Evolutionary conservation across 2,888 invertebrate species (phyloP).

Genomic region (Mamestra brassicae): DNA sequence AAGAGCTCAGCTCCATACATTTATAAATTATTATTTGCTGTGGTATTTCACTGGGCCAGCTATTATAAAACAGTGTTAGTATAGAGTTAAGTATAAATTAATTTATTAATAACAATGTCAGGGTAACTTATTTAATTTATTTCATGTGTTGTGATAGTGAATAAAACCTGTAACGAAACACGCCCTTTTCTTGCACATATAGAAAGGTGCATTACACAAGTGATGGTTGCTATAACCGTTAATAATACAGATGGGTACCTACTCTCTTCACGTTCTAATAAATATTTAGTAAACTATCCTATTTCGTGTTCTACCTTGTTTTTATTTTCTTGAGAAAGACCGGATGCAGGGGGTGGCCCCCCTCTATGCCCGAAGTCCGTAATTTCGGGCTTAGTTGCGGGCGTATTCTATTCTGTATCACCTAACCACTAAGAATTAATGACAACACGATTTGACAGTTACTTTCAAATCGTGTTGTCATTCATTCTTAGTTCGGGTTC

Average conservation of each 20-base stretch:
- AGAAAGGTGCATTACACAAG: conserved; percentile 35
- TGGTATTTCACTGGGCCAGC: no score
- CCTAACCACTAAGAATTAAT: no score
- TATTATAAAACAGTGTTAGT: background rate
- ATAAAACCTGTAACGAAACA: background rate
- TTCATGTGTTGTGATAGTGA: conserved; percentile 11
- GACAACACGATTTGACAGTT: no score
- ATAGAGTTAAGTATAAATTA: background rate
- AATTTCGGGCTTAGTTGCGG: no score
- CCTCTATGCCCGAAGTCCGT: no score
- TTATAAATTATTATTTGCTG: no score
- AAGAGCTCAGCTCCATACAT: no score
- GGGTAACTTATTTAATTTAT: conserved; percentile 39
- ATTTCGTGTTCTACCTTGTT: conserved; percentile 28
- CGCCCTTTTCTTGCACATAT: conserved; percentile 21
- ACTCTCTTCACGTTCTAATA: conserved; percentile 55
- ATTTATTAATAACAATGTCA: background rate
- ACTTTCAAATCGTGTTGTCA: no score
- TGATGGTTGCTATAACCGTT: conserved; percentile 4
- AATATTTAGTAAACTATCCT: conserved; percentile 36
- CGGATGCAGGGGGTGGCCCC: conserved; percentile 1
- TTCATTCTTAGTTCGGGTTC: no score
- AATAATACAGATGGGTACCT: conserved; percentile 8
- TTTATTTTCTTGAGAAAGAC: conserved; percentile 27
- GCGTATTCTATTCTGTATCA: no score